Conservation (phyloP, 2,797 vertebrate species). For the Gymnothorax javanicus region DNA sequence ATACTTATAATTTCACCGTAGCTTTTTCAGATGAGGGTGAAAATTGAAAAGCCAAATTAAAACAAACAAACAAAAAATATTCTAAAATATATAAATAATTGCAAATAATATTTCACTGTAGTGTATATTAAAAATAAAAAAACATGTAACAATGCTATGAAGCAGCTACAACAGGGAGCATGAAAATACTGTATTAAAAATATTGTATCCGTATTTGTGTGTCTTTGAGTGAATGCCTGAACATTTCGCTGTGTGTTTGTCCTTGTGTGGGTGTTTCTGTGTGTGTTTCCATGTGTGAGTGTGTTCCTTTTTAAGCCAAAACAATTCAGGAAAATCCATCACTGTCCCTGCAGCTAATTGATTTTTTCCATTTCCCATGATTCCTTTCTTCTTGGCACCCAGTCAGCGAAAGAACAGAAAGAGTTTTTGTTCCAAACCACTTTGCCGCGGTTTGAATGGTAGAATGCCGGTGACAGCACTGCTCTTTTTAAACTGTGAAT, state of each 20-base stretch:
- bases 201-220: neutral
- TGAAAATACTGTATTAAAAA: neutral
- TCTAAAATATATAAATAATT: neutral
- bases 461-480: neutral
- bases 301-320: neutral
- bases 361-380: neutral
- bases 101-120: neutral
- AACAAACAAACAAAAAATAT: too few species aligned
- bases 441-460: neutral
- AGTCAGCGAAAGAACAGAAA: neutral
- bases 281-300: neutral
- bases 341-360: neutral
- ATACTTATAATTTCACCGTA: too few species aligned
- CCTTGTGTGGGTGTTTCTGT: too few species aligned
- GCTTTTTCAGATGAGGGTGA: too few species aligned
- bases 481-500: neutral
- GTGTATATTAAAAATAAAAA: neutral
- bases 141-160: neutral
- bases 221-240: too few species aligned
- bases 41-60: too few species aligned
- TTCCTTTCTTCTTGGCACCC: neutral
- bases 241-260: too few species aligned
- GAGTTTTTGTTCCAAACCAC: neutral
- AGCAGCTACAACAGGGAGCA: neutral
- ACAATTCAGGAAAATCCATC: neutral